Evolutionary conservation across 2,888 invertebrate genomes (phyloP), one percentile per base, ranked within the genome.

Genomic region (Sinotaia quadrata): DNA sequence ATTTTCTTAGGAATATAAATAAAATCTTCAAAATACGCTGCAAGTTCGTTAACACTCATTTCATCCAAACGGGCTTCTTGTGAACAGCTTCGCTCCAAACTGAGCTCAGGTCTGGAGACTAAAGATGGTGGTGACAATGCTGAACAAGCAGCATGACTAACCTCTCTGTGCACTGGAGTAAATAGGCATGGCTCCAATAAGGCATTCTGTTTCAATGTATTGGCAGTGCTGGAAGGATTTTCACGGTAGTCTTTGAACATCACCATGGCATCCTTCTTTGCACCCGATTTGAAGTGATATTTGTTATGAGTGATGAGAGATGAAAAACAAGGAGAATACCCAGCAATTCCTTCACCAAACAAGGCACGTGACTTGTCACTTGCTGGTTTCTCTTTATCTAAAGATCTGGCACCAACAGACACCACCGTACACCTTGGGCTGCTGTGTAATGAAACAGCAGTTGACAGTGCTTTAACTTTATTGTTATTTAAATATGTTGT

Each of bases 1-100:
- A 97, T 97, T 89, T 97, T 97, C 89, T 96, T 96, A 77, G 97
- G 97, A 91, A 97, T 96, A 91, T 97, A 94, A 78, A 97, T 95
- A 90, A 95, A 93, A 74, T 95, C 94, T 89, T 97, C 97, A 89
- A 97, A 96, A 89, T 97, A 97, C 88, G 95, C 94, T 73, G 97
- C 96, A 81, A 97, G 90, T 90, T 97, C 97, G 88, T 96, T 95
- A 81, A 96, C 96, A 57, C 95, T 95, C 18, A 52, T 63, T 49
- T 72, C 72, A 80, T 91, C 90, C 31, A 92, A 91, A 77, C 92
- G 89, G 4, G 93, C 94, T 87, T 96, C 94, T 81, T 94, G 93
- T 0, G 95, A 95, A 88, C 95, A 95, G 5, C 88, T 72, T 27
- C 68, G 59, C 10, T 67, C 69, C 24, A 65, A 2, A 12, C 44